Conservation (phyloP, 2,113 vertebrate species). For the Tupaia tana region DNA sequence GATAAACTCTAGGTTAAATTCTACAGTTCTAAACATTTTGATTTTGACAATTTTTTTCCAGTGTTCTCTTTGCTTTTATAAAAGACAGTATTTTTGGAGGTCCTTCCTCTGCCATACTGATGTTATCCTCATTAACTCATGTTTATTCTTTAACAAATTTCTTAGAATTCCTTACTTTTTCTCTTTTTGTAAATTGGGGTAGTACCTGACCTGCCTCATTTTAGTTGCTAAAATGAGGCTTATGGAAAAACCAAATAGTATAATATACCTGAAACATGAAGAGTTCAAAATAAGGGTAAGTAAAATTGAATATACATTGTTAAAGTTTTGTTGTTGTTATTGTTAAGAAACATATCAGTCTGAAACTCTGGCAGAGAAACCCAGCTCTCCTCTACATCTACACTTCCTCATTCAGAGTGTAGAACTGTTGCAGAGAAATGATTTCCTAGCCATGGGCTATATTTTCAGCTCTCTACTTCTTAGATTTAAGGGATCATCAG, state of each 20-base stretch:
- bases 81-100: neutral
- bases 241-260: neutral
- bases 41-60: constrained; percentile 35
- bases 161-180: constrained; percentile 25
- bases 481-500: neutral
- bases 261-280: neutral
- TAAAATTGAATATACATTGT: neutral
- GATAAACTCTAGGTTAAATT: neutral
- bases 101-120: neutral
- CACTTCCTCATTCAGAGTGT: neutral
- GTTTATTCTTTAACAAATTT: constrained; percentile 18
- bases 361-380: neutral
- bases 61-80: constrained; percentile 4
- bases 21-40: neutral
- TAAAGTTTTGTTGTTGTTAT: neutral
- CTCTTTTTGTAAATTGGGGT: neutral
- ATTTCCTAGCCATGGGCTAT: neutral
- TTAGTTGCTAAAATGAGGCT: neutral
- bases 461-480: neutral
- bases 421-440: neutral
- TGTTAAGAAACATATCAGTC: neutral
- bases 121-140: neutral
- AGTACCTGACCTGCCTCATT: neutral
- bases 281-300: constrained; percentile 44
- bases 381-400: neutral